Evolutionary conservation across 2,888 invertebrate species (phyloP), one percentile per base, ranked within the genome.

Genomic region (Ichneumoninae sp.): DNA sequence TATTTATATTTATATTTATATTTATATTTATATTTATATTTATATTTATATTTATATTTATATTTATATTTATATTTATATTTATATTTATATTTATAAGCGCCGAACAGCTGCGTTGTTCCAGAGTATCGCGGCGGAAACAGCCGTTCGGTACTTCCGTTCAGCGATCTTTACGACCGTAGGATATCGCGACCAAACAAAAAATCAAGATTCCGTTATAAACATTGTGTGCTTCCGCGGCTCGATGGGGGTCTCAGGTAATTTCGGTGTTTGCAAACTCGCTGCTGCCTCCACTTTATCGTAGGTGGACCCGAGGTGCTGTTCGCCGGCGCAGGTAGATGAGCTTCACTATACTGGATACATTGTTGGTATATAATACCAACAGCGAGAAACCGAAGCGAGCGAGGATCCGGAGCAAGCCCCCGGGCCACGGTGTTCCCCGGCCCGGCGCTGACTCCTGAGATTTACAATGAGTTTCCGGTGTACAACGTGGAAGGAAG

Each of bases 391-490:
- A 81, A 83, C 78, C 65, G 77, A 76, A 81, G 76, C 63, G 66
- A 66, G 52, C 60, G 83, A 63, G 69, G 78, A 84, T 83, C 84
- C 80, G 85, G 85, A 86, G 83, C 75, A 68, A 74, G 81, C 86
- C 75, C 85, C 81, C 76, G 83, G 75, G 66, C 54, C 71, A 36
- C 66, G 57, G 60, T 82, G 74, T 83, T 83, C 85, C 83, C 77
- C 85, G 66, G 70, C 70, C 82, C 80, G 63, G 80, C 81, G 89
- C 87, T 89, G 88, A 88, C 90, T 89, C 81, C 85, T 87, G 90
- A 93, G 92, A 93, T 93, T 93, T 93, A 93, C 92, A 93, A 92
- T 92, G 91, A 90, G 90, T 91, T 93, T 93, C 93, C 93, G 92
- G 89, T 83, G 81, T 90, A 88, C 89, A 90, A 89, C 90, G 91